A percentile compares a stretch with the other conserved stretches of the same genome.
These are phyloP conservation scores for Elachura formosa DNA, from an alignment of 2,113 vertebrate genomes.

Conservation along the genomic window DNA sequence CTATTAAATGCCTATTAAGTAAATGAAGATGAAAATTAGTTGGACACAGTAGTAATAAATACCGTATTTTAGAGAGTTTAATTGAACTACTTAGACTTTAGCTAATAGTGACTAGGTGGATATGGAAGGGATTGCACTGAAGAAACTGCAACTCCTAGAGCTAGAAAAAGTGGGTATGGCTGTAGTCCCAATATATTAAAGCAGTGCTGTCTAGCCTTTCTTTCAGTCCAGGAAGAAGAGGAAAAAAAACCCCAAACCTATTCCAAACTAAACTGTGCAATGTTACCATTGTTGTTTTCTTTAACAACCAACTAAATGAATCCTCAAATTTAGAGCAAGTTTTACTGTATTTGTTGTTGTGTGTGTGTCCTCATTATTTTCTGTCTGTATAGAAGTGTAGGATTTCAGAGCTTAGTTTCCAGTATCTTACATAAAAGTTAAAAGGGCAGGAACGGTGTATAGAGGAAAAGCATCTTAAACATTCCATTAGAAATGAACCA, in stretches of 20 bases:
- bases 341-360: neutral
- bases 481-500: neutral
- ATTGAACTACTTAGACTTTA: neutral
- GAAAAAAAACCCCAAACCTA: no score
- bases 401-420: neutral
- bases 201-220: neutral
- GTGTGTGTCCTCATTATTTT: neutral
- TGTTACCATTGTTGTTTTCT: neutral
- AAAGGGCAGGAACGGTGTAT: neutral
- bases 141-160: neutral
- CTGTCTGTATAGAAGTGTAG: neutral
- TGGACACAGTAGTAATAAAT: neutral
- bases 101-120: neutral
- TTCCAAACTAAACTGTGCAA: neutral
- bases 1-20: neutral
- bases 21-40: neutral
- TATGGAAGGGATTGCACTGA: neutral
- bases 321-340: neutral
- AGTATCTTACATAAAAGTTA: neutral
- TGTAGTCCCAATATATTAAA: neutral
- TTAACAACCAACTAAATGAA: neutral
- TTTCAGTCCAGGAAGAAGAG: neutral
- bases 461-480: neutral
- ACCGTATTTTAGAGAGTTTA: neutral
- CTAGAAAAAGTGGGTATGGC: fast-evolving